Conservation (phyloP, 2,113 vertebrate genomes). For the Atherinomorus stipes region DNA sequence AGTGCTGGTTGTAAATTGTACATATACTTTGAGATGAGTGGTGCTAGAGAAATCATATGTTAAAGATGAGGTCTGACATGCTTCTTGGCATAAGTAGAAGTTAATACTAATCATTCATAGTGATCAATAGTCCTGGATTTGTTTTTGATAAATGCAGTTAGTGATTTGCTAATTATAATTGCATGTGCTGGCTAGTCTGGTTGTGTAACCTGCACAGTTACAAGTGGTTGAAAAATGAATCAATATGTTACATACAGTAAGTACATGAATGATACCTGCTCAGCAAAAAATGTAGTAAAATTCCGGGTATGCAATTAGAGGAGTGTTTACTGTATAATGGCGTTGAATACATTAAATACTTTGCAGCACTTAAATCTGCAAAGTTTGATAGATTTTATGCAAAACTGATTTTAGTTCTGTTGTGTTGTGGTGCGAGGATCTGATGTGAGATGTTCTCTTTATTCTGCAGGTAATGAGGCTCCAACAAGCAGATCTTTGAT, state of each 20-base stretch:
- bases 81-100: conserved; percentile 24
- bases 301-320: neutral
- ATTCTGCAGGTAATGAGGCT: conserved; percentile 87
- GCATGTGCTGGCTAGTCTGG: neutral
- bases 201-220: neutral
- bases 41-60: neutral
- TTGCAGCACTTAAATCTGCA: neutral
- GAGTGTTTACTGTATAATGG: conserved; percentile 6
- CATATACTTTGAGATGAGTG: no score
- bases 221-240: neutral
- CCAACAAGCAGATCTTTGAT: conserved; percentile 86
- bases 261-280: neutral
- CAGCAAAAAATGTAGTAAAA: neutral
- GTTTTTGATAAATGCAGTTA: conserved; percentile 25
- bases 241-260: neutral
- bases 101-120: conserved; percentile 53
- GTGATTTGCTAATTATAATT: conserved; percentile 16
- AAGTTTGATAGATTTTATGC: no score
- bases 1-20: no score
- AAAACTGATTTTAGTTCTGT: neutral
- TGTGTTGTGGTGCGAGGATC: conserved; percentile 24
- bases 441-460: conserved; percentile 40
- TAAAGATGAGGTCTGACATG: conserved; percentile 16
- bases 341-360: neutral
- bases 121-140: conserved; percentile 17